These are phyloP conservation scores for Apotomis capreana DNA, from an alignment of 2,888 invertebrate species.

Conservation along the genomic window DNA sequence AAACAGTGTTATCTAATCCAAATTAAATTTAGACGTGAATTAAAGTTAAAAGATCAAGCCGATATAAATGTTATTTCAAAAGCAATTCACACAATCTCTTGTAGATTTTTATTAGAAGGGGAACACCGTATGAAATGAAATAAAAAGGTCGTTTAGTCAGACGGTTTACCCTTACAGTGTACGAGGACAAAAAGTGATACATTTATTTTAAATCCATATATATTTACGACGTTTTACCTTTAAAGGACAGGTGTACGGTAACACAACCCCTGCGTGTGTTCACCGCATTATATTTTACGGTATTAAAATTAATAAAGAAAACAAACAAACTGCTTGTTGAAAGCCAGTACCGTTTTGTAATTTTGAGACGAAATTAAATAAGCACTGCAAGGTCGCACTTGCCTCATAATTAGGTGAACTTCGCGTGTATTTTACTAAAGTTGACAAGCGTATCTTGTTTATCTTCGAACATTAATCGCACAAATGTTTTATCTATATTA, in stretches of 20 bases:
- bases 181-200: neutral
- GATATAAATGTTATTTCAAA: constrained; percentile 23
- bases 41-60: constrained; percentile 21
- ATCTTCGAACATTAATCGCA: too few species aligned
- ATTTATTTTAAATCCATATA: neutral
- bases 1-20: constrained; percentile 10
- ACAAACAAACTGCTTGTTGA: constrained; percentile 55
- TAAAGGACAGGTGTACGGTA: constrained; percentile 42
- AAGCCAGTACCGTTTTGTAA: constrained; percentile 56
- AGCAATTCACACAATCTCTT: constrained; percentile 51
- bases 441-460: too few species aligned
- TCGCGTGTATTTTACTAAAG: too few species aligned
- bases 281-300: constrained; percentile 55
- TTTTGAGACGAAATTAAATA: constrained; percentile 50
- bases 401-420: neutral
- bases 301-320: constrained; percentile 63
- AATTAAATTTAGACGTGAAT: neutral
- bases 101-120: constrained; percentile 57
- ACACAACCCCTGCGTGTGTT: constrained; percentile 61
- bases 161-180: constrained; percentile 1
- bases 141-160: constrained; percentile 36
- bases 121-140: constrained; percentile 39
- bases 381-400: constrained; percentile 45
- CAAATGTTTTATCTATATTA: too few species aligned
- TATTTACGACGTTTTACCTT: neutral